Percentiles rank a stretch among this genome's conserved stretches.
phyloP scores from a whole-genome alignment of 37 sponge, comb jelly and placozoan genomes.

The Beroe ovata region DNA sequence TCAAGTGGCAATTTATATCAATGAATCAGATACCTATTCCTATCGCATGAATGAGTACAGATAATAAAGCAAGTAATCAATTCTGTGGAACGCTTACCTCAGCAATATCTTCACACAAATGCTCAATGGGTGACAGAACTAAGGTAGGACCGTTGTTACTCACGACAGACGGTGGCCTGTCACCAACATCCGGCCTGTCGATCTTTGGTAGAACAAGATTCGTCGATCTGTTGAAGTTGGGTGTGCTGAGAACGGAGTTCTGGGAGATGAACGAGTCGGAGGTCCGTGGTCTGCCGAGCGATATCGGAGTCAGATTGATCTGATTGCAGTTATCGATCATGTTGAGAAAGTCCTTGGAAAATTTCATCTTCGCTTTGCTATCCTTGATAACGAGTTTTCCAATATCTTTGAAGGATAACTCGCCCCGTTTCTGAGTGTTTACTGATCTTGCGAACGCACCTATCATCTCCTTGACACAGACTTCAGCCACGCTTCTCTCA shows the following conservation, averaged over 20 bases:
- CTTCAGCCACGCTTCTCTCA: slow-evolving; percentile 75
- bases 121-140: slow-evolving; percentile 10
- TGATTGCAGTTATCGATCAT: neutral
- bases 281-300: slow-evolving; percentile 22
- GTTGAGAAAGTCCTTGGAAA: slow-evolving; percentile 77
- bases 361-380: slow-evolving; percentile 82
- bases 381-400: slow-evolving; percentile 76
- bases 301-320: neutral
- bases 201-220: slow-evolving; percentile 9
- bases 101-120: neutral
- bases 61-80: too few species aligned
- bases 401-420: slow-evolving; percentile 74
- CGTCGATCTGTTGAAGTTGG: neutral
- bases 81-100: slow-evolving; percentile 17
- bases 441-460: slow-evolving; percentile 71
- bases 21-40: too few species aligned
- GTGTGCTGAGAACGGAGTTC: neutral
- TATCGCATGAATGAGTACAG: too few species aligned
- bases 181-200: neutral
- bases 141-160: slow-evolving; percentile 1
- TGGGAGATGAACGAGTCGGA: slow-evolving; percentile 35
- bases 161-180: slow-evolving; percentile 14
- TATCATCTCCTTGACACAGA: slow-evolving; percentile 78
- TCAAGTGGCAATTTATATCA: too few species aligned
- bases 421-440: slow-evolving; percentile 66